phyloP scores from a whole-genome alignment of 2,113 vertebrate genomes.

The Forbesichthys agassizii region DNA sequence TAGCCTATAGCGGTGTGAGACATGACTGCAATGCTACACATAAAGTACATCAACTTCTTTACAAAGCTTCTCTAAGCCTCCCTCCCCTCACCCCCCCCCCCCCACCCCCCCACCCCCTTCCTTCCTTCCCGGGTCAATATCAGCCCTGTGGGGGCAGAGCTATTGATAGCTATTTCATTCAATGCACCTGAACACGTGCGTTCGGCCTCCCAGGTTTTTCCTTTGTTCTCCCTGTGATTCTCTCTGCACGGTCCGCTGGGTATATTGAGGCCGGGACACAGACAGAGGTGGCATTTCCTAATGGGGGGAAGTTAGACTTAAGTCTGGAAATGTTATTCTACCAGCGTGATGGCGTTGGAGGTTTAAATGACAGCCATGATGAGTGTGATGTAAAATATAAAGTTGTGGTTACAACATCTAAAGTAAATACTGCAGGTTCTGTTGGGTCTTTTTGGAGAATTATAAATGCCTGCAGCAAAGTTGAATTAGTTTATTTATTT shows the following conservation, averaged over 20 bases:
- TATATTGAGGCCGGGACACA: constrained; percentile 22
- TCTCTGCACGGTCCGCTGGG: constrained; percentile 19
- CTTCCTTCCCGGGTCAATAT: constrained; percentile 37
- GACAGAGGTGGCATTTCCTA: constrained; percentile 60
- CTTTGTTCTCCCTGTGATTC: background rate
- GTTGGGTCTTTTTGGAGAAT: background rate
- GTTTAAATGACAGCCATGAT: background rate
- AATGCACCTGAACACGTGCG: constrained; percentile 10
- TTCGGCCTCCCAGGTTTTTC: constrained; percentile 12
- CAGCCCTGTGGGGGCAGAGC: constrained; percentile 40
- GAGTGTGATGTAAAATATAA: constrained; percentile 17
- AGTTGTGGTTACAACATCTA: background rate
- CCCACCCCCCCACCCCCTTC: constrained; percentile 7
- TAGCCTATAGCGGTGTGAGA: constrained; percentile 58
- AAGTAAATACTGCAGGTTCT: no score
- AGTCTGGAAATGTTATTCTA: constrained; percentile 36
- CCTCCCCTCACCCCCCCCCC: constrained; percentile 13
- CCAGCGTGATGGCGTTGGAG: constrained; percentile 22
- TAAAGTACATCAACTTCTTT: constrained; percentile 33
- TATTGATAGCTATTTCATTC: constrained; percentile 24
- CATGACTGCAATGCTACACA: constrained; percentile 52
- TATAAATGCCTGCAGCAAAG: no score
- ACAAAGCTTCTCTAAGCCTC: constrained; percentile 13
- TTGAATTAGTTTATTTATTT: no score
- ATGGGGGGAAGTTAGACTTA: constrained; percentile 47